Percentiles rank a stretch among this genome's conserved stretches.
Conservation (phyloP, 2,797 vertebrate species). For the Rhinatrema bivittatum region DNA sequence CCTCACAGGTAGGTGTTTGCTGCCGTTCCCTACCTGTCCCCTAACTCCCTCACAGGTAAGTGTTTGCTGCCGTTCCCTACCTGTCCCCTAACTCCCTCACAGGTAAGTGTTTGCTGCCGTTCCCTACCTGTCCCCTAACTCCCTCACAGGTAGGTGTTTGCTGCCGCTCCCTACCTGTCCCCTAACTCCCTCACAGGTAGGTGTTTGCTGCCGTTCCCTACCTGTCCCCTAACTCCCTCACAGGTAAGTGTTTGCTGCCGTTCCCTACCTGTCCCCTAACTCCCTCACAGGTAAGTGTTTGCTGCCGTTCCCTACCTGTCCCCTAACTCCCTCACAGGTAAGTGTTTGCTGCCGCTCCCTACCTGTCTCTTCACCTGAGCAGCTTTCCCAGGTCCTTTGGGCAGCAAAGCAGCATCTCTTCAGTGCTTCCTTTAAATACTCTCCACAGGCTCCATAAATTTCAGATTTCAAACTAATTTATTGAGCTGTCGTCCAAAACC, state of each 20-base stretch:
- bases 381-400: background rate
- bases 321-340: background rate
- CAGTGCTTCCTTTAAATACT: conserved; percentile 7
- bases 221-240: background rate
- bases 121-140: too few relatives aligned
- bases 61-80: too few relatives aligned
- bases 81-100: too few relatives aligned
- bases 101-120: too few relatives aligned
- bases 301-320: accelerated
- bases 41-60: too few relatives aligned
- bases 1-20: too few relatives aligned
- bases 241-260: background rate
- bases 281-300: too few relatives aligned
- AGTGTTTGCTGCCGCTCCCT: background rate
- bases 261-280: background rate
- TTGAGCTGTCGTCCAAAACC: background rate
- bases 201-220: accelerated
- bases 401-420: background rate
- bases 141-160: too few relatives aligned
- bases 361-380: background rate
- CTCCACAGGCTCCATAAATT: accelerated
- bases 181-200: too few relatives aligned
- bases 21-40: too few relatives aligned
- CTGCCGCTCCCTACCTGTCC: too few relatives aligned
- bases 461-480: background rate